These are phyloP conservation scores for Mesitornis unicolor DNA, from an alignment of 2,113 vertebrate species.

Conservation along the genomic window DNA sequence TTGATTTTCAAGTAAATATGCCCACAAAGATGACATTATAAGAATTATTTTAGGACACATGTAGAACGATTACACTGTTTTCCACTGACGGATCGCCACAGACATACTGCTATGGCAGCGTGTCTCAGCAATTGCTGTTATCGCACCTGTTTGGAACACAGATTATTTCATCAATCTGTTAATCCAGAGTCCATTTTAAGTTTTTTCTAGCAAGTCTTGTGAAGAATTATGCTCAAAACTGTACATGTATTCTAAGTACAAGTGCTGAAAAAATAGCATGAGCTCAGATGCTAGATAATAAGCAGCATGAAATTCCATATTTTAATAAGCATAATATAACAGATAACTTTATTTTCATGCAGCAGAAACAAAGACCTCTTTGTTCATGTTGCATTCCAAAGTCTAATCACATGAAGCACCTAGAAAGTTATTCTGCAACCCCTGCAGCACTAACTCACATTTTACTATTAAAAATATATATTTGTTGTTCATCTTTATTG, in stretches of 20 bases:
- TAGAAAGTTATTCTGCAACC: not conserved
- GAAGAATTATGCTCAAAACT: not conserved
- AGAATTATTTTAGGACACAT: not conserved
- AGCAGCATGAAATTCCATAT: not conserved
- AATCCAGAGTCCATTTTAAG: not conserved
- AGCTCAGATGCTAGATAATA: not conserved
- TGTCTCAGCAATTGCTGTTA: not conserved
- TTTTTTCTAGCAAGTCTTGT: not conserved
- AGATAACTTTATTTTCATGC: not conserved
- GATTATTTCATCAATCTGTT: not conserved
- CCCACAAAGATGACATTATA: not conserved
- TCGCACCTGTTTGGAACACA: not conserved
- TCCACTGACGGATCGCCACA: rapidly evolving
- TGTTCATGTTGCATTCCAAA: not conserved
- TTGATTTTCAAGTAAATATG: not conserved
- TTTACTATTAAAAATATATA: not conserved
- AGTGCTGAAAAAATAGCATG: not conserved
- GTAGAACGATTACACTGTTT: not conserved
- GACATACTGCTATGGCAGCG: not conserved
- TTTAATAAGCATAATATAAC: not conserved
- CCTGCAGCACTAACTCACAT: not conserved
- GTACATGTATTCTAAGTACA: not conserved
- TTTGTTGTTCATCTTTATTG: not conserved
- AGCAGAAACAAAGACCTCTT: not conserved
- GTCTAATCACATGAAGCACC: not conserved